Base-by-base conservation (phyloP, 2,888 invertebrate genomes). In the Apeira syringaria region DNA sequence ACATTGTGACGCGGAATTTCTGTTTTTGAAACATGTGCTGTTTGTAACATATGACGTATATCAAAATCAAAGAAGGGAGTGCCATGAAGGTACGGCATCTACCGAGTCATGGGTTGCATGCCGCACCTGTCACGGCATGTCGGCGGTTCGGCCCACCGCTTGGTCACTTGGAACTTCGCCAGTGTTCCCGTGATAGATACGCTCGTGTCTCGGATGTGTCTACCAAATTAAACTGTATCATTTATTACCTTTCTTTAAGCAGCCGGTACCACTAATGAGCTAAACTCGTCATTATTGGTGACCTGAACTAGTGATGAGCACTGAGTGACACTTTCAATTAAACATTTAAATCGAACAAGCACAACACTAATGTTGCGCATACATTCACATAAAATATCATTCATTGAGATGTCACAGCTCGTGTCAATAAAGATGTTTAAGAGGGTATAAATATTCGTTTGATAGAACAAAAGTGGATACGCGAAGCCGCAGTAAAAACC, bases 371-470 rank as follows among this genome's bases (percentile, higher is more conserved):
- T 36, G 33, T 37, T 15, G 5, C 27, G 7, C 26, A 34, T 26
- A 35, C 68, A 80, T 75, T 70, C 74, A 66, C 63, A 56, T 58
- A 54, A 62, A 69, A 69, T 59, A 60, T 75, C 74, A 75, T 75
- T 74, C 69, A 60, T 67, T 45, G 61, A 74, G 65, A 73, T 76
- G 85, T 85, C 89, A 81, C 61, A 55, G 30, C 73, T 68, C 75
- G 84, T 73, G 88, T 87, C 87, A 80, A 83, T 89, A 86, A 78
- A 88, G 80, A 88, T 85, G 86, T 88, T 87, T 77, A 80, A 80
- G 72, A 73, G 68, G 58, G 64, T 74, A 87, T 88, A 84, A 85
- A 89, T 89, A 89, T 86, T 80, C 75, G 75, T 87, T 84, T 73
- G 59, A 66, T 67, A 59, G 68, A 65, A 72, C 68, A 72, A 70